Evolutionary conservation across 92 coral and sea anemone species (phyloP), one percentile per base, ranked within the genome.

Genomic region (Parazoanthus atlanticus): DNA sequence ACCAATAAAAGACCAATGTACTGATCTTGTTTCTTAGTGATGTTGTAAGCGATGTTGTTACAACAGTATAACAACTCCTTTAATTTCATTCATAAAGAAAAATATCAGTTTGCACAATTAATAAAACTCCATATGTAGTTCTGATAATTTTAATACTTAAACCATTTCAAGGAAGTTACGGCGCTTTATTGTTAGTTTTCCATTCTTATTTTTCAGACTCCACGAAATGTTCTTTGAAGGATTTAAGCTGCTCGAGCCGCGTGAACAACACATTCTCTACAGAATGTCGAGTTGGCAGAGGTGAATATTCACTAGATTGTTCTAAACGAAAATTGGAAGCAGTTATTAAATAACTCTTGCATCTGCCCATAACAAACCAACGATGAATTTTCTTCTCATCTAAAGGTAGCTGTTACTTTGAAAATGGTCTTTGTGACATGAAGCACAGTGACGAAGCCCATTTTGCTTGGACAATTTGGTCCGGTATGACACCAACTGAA

Each of bases 401-500:
- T 23, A 3, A 61, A 82, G 86, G 86, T 40, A 65, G 34, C 29
- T 82, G 86, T 82, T 90, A 96, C 71, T 96, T 96, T 84, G 98
- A 96, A 54, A 89, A 88, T 52, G 86, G 86, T n/a, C 88, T 90
- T 47, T 94, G 98, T 66, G 93, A 92, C 38, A 36, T 95, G 86
- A 90, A 43, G 71, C 93, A 96, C 49, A 81, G 78, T 25, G 32
- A 49, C 4, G 81, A 88, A 4, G 85, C 90, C 6, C 52, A 90
- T 12, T 75, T 94, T 54, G 80, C 89, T 23, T 96, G 98, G 98
- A 80, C 46, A 31, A 75, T 86, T 34, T 58, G 93, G n/a, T 91
- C 92, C 46, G 98, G 96, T 5, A 54, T 81, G 21, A 96, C 96
- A n/a, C 95, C 96, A 12, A 93, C 98, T 8, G 89, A 83, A 90